Evolutionary conservation across 2,113 vertebrate species (phyloP).

Genomic region (Hippocampus abdominalis): DNA sequence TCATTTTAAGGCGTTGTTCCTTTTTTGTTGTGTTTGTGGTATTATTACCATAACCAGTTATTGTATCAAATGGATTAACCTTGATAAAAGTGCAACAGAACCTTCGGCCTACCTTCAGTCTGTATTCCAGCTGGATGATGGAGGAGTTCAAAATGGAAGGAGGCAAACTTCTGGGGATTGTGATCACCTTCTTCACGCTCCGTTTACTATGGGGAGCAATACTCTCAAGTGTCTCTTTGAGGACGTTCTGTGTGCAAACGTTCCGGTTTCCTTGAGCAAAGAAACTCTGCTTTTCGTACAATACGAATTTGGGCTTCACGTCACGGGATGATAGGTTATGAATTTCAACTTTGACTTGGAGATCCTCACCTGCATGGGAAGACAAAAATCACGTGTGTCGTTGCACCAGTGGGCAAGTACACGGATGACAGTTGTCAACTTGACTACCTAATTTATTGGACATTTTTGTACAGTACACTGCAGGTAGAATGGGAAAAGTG

Average conservation of each 20-base stretch:
- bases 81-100: not conserved
- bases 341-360: constrained; percentile 38
- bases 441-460: too few relatives aligned
- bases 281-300: constrained; percentile 58
- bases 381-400: not conserved
- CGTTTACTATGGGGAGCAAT: constrained; percentile 15
- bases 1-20: not conserved
- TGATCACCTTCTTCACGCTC: constrained; percentile 38
- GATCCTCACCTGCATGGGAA: constrained; percentile 35
- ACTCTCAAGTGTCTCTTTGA: constrained; percentile 40
- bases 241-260: not conserved
- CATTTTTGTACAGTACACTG: too few relatives aligned
- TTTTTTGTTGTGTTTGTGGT: not conserved
- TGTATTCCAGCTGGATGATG: constrained; percentile 62
- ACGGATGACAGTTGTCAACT: not conserved
- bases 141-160: constrained; percentile 57
- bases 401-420: not conserved
- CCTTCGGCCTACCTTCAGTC: constrained; percentile 49
- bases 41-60: not conserved
- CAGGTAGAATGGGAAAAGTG: too few relatives aligned
- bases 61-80: not conserved
- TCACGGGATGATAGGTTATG: constrained; percentile 47
- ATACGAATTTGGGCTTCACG: constrained; percentile 47
- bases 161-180: constrained; percentile 37
- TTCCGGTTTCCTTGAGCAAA: constrained; percentile 42